phyloP scores from a whole-genome alignment of 2,888 invertebrate genomes.

The Drosophila lacicola region DNA sequence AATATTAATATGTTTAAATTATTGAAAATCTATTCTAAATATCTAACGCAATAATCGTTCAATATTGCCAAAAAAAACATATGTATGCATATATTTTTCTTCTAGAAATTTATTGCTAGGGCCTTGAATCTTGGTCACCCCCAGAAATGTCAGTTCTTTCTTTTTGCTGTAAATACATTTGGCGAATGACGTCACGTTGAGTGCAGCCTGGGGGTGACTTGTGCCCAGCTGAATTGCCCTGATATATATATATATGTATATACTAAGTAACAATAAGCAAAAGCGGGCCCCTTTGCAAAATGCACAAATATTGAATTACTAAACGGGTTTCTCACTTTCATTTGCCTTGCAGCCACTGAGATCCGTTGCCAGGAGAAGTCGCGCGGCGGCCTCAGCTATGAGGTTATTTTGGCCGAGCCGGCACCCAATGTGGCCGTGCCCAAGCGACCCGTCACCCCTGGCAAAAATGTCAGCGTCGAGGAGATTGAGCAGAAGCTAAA shows the following conservation, averaged over 20 bases:
- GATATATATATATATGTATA: conserved; percentile 19
- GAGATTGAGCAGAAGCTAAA: conserved; percentile 96
- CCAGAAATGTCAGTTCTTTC: neutral
- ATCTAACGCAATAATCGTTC: no score
- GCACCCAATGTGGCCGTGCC: conserved; percentile 88
- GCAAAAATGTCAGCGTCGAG: conserved; percentile 91
- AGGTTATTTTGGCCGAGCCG: conserved; percentile 95
- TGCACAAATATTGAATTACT: conserved; percentile 66
- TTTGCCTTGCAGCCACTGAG: conserved; percentile 89
- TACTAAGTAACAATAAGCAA: neutral
- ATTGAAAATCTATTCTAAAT: no score
- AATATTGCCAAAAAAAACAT: neutral
- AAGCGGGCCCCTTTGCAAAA: conserved; percentile 28
- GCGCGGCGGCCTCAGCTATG: conserved; percentile 95
- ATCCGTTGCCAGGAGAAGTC: conserved; percentile 97
- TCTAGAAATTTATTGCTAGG: neutral
- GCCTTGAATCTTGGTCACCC: neutral
- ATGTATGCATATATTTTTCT: neutral
- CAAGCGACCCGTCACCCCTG: conserved; percentile 88
- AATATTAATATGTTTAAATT: no score
- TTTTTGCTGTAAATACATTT: neutral
- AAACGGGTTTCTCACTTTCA: conserved; percentile 8
- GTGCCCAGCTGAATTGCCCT: conserved; percentile 31
- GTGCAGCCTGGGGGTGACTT: conserved; percentile 27
- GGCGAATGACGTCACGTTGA: conserved; percentile 20